Conservation (phyloP, 1,140 invertebrate genomes). For the Aphis gossypii region DNA sequence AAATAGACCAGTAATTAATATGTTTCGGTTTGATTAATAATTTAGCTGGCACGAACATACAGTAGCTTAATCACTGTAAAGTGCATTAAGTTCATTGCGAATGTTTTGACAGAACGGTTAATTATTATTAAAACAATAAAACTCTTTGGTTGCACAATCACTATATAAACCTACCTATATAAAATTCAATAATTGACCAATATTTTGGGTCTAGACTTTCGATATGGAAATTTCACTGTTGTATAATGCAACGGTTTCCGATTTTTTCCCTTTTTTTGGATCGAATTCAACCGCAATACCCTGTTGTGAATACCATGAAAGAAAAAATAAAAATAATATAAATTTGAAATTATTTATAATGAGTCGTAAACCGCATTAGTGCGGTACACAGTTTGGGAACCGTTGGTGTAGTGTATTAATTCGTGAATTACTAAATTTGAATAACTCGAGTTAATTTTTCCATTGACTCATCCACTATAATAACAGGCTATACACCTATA, state of each 20-base stretch:
- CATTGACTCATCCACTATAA: neutral
- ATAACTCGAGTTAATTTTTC: neutral
- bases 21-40: neutral
- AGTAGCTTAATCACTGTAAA: neutral
- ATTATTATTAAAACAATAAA: neutral
- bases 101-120: neutral
- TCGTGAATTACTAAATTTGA: neutral
- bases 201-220: too few relatives aligned
- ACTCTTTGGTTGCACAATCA: neutral
- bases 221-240: too few relatives aligned
- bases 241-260: too few relatives aligned
- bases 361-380: too few relatives aligned
- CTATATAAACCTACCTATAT: too few relatives aligned
- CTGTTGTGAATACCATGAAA: too few relatives aligned
- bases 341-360: too few relatives aligned
- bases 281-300: too few relatives aligned
- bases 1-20: neutral
- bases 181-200: too few relatives aligned
- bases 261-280: too few relatives aligned
- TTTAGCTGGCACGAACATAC: neutral
- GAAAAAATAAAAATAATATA: too few relatives aligned
- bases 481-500: neutral
- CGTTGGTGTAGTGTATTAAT: neutral
- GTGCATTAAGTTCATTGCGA: neutral
- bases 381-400: too few relatives aligned